Percentiles rank a stretch among this genome's conserved stretches.
Conservation (phyloP, 2,888 invertebrate species). For the Hesperia comma region DNA sequence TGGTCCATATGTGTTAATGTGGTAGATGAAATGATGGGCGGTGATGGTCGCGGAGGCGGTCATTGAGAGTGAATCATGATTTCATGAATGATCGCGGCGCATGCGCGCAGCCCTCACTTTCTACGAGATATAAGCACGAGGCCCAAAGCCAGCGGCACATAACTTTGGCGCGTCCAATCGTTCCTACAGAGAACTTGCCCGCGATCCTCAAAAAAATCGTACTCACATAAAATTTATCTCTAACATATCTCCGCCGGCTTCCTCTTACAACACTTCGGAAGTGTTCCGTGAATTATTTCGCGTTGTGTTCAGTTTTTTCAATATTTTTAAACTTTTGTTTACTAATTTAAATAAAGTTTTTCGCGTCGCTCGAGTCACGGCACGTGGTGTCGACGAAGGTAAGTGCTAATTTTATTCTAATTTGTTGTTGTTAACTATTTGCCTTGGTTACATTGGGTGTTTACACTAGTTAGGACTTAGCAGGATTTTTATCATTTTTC, state of each 20-base stretch:
- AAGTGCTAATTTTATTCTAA: slow-evolving; percentile 48
- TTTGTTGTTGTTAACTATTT: slow-evolving; percentile 20
- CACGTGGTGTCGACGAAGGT: slow-evolving; percentile 47
- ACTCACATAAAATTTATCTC: slow-evolving; percentile 45
- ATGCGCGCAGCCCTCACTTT: slow-evolving; percentile 51
- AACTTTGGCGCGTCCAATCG: slow-evolving; percentile 80
- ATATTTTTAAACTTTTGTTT: slow-evolving; percentile 49
- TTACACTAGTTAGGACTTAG: background rate
- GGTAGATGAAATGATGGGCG: slow-evolving; percentile 44
- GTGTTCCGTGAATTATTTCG: slow-evolving; percentile 27
- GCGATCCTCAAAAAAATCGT: slow-evolving; percentile 51
- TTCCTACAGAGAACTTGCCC: slow-evolving; percentile 66
- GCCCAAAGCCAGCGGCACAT: slow-evolving; percentile 68
- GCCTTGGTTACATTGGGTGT: slow-evolving; percentile 7
- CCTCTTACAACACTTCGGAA: slow-evolving; percentile 5
- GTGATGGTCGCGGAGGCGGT: slow-evolving; percentile 72
- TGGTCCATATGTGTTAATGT: slow-evolving; percentile 14
- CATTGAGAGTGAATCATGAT: slow-evolving; percentile 67
- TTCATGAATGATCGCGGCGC: slow-evolving; percentile 73
- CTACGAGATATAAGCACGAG: slow-evolving; percentile 75
- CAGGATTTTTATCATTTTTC: background rate
- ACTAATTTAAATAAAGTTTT: slow-evolving; percentile 60
- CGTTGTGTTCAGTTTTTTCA: slow-evolving; percentile 12
- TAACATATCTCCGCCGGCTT: background rate
- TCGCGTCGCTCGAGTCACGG: slow-evolving; percentile 49